phyloP scores from a whole-genome alignment of 2,113 vertebrate genomes.

The Lethenteron camtschaticum region DNA sequence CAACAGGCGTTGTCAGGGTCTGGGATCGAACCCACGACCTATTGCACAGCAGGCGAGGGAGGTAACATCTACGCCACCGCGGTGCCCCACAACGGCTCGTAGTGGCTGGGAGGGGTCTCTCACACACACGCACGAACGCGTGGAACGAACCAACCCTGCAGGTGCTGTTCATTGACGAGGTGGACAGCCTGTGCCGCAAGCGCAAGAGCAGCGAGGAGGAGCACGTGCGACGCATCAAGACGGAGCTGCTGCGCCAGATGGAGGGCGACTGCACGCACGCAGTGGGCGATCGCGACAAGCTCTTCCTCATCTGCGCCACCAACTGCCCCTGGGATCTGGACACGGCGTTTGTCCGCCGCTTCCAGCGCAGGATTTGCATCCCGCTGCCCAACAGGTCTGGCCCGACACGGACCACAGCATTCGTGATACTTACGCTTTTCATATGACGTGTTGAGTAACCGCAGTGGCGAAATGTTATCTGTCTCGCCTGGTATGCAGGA shows the following conservation, averaged over 20 bases:
- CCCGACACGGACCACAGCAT: too few species aligned
- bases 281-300: neutral
- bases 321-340: neutral
- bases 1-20: too few species aligned
- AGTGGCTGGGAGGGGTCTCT: too few species aligned
- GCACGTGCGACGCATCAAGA: neutral
- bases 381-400: neutral
- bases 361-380: slow-evolving; percentile 1
- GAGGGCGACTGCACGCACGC: neutral
- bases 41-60: too few species aligned
- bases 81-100: too few species aligned
- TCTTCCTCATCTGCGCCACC: slow-evolving; percentile 1
- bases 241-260: neutral
- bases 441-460: too few species aligned
- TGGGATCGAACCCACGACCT: too few species aligned
- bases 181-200: neutral
- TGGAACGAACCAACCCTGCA: neutral
- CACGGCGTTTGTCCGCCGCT: neutral
- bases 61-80: too few species aligned
- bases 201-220: slow-evolving; percentile 3
- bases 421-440: too few species aligned
- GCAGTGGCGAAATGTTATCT: too few species aligned
- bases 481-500: too few species aligned
- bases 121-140: too few species aligned
- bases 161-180: slow-evolving; percentile 5